Evolutionary conservation across 2,888 invertebrate species (phyloP), one percentile per base, ranked within the genome.

Genomic region (Choristoneura rosaceana): DNA sequence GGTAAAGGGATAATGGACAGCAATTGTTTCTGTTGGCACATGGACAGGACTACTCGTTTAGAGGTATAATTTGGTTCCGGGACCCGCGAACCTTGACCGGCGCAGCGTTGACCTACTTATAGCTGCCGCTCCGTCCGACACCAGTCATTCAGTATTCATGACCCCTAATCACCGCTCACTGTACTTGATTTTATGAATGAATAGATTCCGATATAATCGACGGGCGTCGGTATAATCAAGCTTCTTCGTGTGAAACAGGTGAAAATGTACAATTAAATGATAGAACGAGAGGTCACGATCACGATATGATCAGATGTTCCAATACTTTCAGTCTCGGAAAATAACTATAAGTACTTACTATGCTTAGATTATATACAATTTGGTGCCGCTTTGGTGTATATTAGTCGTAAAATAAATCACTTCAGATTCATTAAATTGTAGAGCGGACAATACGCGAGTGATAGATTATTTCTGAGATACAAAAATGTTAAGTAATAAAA

Each of bases 141-240:
- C 76, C 68, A 76, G 76, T 81, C 79, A 81, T 82, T 80, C 79
- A 81, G 83, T 81, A 87, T 86, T 86, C 77, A 87, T 74, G 76
- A 59, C 62, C 60, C 73, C 74, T 82, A 83, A 87, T 86, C 81
- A 81, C 77, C 77, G 79, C 76, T 77, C 75, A 74, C 63, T 69
- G 69, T 79, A 81, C 82, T 80, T 75, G 76, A 58, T 74, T 76
- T 76, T 73, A 76, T 77, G 74, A 79, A 64, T 64, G 64, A 64
- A 33, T 62, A 62, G 64, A 47, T 34, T 64, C 45, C 15, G n/a
- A 33, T 50, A 34, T 64, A 62, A 64, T 64, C 50, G 33, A 63
- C 47, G 14, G n/a, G 9, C 52, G 15, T n/a, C n/a, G n/a, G n/a
- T 12, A 33, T 59, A 34, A n/a, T 59, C 7, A 10, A 52, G 52